Conservation (phyloP, 2,113 vertebrate genomes). For the Takifugu flavidus region DNA sequence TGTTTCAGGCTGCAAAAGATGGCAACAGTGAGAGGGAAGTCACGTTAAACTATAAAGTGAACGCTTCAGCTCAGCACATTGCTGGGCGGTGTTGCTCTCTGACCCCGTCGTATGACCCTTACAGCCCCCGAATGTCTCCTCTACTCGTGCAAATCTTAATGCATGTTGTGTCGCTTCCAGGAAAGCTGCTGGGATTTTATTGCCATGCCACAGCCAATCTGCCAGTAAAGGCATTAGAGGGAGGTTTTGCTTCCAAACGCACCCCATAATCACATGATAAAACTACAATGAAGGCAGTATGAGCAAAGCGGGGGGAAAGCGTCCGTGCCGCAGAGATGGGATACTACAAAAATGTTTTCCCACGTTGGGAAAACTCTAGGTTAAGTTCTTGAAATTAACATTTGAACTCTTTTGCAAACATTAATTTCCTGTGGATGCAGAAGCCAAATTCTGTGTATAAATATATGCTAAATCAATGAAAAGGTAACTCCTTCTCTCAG, state of each 20-base stretch:
- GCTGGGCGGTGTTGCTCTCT: too few species aligned
- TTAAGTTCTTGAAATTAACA: conserved; percentile 6
- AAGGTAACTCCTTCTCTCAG: conserved; percentile 4
- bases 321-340: background rate
- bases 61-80: background rate
- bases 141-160: conserved; percentile 35
- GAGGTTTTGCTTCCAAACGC: conserved; percentile 32
- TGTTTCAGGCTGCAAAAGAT: too few species aligned
- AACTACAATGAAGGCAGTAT: too few species aligned
- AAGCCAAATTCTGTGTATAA: conserved; percentile 2
- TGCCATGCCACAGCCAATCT: conserved; percentile 21
- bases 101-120: background rate
- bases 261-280: conserved; percentile 1
- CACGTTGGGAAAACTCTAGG: background rate
- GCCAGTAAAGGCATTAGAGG: conserved; percentile 31
- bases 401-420: conserved; percentile 34
- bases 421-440: conserved; percentile 53
- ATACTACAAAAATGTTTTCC: background rate
- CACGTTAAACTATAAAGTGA: background rate
- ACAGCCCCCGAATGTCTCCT: conserved; percentile 29
- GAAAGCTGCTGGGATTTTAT: conserved; percentile 39
- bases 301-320: too few species aligned
- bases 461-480: conserved; percentile 17
- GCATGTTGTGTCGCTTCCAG: conserved; percentile 30
- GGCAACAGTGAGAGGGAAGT: background rate